Conservation (phyloP, 2,113 vertebrate species). For the Meles meles region DNA sequence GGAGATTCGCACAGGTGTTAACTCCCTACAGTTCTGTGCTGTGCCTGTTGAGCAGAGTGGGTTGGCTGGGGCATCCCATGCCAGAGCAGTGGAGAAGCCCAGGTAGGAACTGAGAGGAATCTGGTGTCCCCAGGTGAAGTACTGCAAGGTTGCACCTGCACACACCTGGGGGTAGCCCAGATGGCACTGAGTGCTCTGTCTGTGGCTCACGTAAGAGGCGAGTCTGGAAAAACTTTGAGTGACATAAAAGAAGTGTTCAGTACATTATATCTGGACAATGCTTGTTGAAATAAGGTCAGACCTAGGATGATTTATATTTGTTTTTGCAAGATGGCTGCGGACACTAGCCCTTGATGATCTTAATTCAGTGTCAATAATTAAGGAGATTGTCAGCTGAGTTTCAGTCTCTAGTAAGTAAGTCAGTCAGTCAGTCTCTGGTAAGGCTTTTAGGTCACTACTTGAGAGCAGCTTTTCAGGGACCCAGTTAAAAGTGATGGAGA, state of each 20-base stretch:
- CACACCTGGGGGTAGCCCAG: not conserved
- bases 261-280: not conserved
- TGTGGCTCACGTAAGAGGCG: not conserved
- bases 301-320: not conserved
- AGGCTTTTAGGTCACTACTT: fast-evolving
- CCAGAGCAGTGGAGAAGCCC: no score
- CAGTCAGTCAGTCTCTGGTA: no score
- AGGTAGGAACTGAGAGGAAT: not conserved
- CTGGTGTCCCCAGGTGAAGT: not conserved
- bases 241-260: not conserved
- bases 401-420: no score
- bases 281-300: not conserved
- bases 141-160: no score
- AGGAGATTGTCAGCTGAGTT: not conserved
- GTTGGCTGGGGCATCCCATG: not conserved
- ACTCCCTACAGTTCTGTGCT: not conserved
- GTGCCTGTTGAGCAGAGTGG: fast-evolving
- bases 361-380: no score
- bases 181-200: not conserved
- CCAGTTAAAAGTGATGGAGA: not conserved
- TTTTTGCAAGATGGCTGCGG: not conserved
- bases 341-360: not conserved
- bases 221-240: not conserved
- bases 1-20: not conserved
- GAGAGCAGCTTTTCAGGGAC: not conserved